Base-by-base conservation (phyloP, 2,888 invertebrate genomes). In the Synanthedon vespiformis region DNA sequence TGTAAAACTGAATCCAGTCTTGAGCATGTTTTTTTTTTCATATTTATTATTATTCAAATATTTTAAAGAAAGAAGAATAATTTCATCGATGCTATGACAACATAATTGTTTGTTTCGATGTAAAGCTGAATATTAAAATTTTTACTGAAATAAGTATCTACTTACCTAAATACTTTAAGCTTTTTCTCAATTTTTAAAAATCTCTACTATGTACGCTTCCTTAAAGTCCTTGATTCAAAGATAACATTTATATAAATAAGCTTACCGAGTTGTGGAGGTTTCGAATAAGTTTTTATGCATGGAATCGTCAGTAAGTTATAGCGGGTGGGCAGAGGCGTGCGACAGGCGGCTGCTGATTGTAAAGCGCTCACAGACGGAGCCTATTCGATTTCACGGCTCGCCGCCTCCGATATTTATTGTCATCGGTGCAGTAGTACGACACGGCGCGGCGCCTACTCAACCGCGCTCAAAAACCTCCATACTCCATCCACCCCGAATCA, bases 361-460 rank as follows among this genome's bases (percentile, higher is more conserved):
- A 84, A 85, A 85, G 80, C 82, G 80, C 78, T 84, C 85, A 81
- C 84, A 85, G 83, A 81, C 83, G 85, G 78, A 84, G 86, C 86
- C 86, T 86, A 86, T 87, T 87, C 86, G 86, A 87, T 87, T 87
- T 86, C 86, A 87, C 80, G 87, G 83, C 86, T 86, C 83, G 83
- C 73, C 83, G 85, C 86, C 72, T 68, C 69, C 77, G 82, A 84
- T 86, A 86, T 87, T 87, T 87, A 87, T 86, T 86, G 84, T 86
- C 86, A 86, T 85, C 86, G 85, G 82, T 84, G 82, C 83, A 85
- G 79, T 84, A 79, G 83, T 80, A 84, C 83, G 85, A 84, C 86
- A 83, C 80, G 81, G 75, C 48, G 75, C 48, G 50, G 14, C 74
- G 81, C 80, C 81, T 82, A 80, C 80, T 81, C 84, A 85, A 83